Base-by-base conservation (phyloP, 2,888 invertebrate species). In the Euphydryas editha region DNA sequence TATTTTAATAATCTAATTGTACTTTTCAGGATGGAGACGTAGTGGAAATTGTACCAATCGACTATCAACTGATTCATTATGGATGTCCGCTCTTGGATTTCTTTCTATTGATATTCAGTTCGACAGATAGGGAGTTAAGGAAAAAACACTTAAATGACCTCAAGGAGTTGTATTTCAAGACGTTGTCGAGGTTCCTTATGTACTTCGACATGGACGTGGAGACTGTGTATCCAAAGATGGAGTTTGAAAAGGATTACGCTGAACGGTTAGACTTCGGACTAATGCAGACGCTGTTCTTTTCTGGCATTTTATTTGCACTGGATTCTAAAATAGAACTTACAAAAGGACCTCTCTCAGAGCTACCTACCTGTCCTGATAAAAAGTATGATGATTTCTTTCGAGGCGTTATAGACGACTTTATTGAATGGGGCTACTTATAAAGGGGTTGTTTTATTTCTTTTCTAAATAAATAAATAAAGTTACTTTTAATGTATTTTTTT, bases 11-110 rank as follows among this genome's bases (percentile, higher is more conserved):
- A 30, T 30, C 30, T 4, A 30, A 30, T 30, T 30, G 1, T 2
- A 30, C 8, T 30, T 30, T 30, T 2, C 4, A 30, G 30, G 30
- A 30, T 30, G 30, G 30, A 30, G 30, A 30, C 8, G 30, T 8
- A 4, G 54, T 44, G 0, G 75, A 81, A 51, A 69, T 82, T 3
- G 69, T 79, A 4, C 69, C 75, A 0, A 69, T 86, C 1, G 87
- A 87, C 66, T 87, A 79, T 42, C 87, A 87, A 59, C 36, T 82
- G 0, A 62, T 79, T 0, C 68, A 77, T 69, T 81, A 75, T 61
- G 84, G 84, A 1, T 77, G 75, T 56, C 86, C 84, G 0, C 47
- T 83, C 0, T 44, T 73, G 8, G 87, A 87, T 58, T 72, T 87
- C 1, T 4, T 85, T 0, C 82, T 77, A 54, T 82, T 86, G 49